A percentile compares a stretch with the other conserved stretches of the same genome.
Evolutionary conservation across 2,888 invertebrate species (phyloP).

Genomic region (Sinopyrophorus schimmeli): DNA sequence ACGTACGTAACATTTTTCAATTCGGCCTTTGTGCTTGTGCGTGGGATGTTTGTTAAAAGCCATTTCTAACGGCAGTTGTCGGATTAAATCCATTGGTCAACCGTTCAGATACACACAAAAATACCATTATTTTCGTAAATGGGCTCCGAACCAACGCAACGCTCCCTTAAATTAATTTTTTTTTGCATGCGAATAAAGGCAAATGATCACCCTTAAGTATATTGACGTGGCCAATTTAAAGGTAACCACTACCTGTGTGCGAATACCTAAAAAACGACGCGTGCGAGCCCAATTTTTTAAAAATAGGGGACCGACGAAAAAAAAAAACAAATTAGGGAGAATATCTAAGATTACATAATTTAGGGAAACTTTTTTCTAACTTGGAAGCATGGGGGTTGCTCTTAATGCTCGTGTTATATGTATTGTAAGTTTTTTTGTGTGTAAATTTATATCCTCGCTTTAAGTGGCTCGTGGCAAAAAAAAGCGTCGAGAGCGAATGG

Average conservation of each 20-base stretch:
- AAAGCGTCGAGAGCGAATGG: conserved; percentile 26
- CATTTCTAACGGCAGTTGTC: conserved; percentile 28
- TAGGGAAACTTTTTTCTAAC: conserved; percentile 24
- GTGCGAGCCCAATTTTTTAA: conserved; percentile 35
- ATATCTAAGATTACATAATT: conserved; percentile 30
- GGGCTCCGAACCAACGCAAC: too few species aligned
- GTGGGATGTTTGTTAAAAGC: conserved; percentile 35
- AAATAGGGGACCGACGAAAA: conserved; percentile 21
- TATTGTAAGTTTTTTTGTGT: conserved; percentile 19
- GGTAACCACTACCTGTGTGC: conserved; percentile 27
- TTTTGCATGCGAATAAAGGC: too few species aligned
- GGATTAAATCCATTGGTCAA: conserved; percentile 30
- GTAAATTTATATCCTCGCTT: conserved; percentile 24
- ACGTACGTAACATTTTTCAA: conserved; percentile 34
- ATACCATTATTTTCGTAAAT: too few species aligned
- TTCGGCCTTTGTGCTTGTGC: conserved; percentile 33
- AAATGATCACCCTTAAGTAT: too few species aligned
- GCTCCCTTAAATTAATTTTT: too few species aligned
- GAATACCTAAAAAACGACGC: conserved; percentile 35
- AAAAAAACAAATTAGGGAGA: conserved; percentile 30
- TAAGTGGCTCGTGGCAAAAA: conserved; percentile 28
- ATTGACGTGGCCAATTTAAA: conserved; percentile 22
- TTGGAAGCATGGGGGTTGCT: conserved; percentile 19
- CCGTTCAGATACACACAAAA: too few species aligned
- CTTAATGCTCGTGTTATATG: conserved; percentile 21